Percentiles rank a stretch among this genome's conserved stretches.
These are phyloP conservation scores for Mimas tiliae DNA, from an alignment of 2,888 invertebrate genomes.

Conservation along the genomic window DNA sequence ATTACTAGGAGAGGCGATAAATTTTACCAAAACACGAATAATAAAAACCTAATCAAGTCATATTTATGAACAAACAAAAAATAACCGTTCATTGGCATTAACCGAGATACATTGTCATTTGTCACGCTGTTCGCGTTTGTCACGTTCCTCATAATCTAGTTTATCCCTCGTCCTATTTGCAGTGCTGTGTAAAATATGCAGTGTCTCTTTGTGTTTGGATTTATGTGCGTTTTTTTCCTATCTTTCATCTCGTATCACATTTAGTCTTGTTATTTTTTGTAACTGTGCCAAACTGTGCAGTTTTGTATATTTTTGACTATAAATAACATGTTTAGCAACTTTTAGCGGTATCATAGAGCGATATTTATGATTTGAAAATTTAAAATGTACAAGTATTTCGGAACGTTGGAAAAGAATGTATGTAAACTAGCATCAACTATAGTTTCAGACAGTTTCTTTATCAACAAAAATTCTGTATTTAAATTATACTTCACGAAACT, in stretches of 20 bases:
- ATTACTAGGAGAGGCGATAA: too few species aligned
- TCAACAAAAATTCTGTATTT: too few species aligned
- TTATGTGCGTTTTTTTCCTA: constrained; percentile 7
- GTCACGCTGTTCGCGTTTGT: constrained; percentile 26
- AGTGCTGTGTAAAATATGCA: constrained; percentile 14
- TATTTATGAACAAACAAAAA: constrained; percentile 8
- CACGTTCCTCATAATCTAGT: constrained; percentile 33
- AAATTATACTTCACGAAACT: too few species aligned
- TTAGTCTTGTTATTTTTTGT: neutral
- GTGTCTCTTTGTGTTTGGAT: constrained; percentile 16
- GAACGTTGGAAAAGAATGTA: too few species aligned
- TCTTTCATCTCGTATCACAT: neutral
- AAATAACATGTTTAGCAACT: neutral
- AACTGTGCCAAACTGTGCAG: neutral
- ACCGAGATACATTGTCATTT: constrained; percentile 21
- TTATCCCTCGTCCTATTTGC: constrained; percentile 30
- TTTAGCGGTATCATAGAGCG: too few species aligned
- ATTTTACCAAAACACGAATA: too few species aligned
- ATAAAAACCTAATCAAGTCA: constrained; percentile 5
- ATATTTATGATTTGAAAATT: too few species aligned
- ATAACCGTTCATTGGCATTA: constrained; percentile 18
- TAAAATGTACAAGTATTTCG: too few species aligned
- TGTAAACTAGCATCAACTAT: too few species aligned
- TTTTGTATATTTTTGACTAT: neutral
- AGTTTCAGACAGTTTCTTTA: too few species aligned